These are phyloP conservation scores for Parelbella ahira DNA, from an alignment of 2,888 invertebrate genomes.

Conservation along the genomic window DNA sequence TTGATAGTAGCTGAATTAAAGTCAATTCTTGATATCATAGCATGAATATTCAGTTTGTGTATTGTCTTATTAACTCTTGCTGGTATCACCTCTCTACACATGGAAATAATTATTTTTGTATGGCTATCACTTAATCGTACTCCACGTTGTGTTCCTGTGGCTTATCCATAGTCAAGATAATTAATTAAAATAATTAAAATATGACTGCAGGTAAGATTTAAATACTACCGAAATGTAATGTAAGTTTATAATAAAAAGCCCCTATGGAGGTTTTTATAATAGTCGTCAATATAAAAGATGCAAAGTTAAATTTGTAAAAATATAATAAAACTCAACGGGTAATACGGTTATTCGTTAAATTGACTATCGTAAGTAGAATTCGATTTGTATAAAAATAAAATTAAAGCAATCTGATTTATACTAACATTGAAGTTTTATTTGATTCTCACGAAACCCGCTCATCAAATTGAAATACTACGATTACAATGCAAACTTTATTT, in stretches of 20 bases:
- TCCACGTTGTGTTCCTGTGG: constrained; percentile 70
- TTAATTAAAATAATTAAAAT: constrained; percentile 57
- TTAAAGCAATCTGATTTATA: constrained; percentile 82
- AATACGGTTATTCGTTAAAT: constrained; percentile 78
- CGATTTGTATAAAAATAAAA: constrained; percentile 81
- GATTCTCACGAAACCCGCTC: too few species aligned
- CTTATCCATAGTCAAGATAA: constrained; percentile 63
- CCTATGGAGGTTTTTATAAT: constrained; percentile 80
- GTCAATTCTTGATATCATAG: too few species aligned
- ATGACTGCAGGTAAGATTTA: constrained; percentile 71
- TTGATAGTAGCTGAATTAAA: too few species aligned
- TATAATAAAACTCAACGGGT: constrained; percentile 66
- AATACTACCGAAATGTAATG: constrained; percentile 65
- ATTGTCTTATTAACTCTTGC: neutral
- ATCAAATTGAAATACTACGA: too few species aligned
- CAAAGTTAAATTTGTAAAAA: constrained; percentile 78
- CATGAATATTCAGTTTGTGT: too few species aligned
- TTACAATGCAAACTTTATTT: too few species aligned
- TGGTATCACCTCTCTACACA: constrained; percentile 27
- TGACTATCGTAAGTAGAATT: constrained; percentile 79
- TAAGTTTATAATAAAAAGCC: constrained; percentile 75
- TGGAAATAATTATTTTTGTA: constrained; percentile 37
- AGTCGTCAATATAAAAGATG: constrained; percentile 63
- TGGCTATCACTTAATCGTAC: constrained; percentile 39
- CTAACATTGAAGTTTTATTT: constrained; percentile 62